Evolutionary conservation across 2,113 vertebrate species (phyloP), one percentile per base, ranked within the genome.

Genomic region (Zapornia atra): DNA sequence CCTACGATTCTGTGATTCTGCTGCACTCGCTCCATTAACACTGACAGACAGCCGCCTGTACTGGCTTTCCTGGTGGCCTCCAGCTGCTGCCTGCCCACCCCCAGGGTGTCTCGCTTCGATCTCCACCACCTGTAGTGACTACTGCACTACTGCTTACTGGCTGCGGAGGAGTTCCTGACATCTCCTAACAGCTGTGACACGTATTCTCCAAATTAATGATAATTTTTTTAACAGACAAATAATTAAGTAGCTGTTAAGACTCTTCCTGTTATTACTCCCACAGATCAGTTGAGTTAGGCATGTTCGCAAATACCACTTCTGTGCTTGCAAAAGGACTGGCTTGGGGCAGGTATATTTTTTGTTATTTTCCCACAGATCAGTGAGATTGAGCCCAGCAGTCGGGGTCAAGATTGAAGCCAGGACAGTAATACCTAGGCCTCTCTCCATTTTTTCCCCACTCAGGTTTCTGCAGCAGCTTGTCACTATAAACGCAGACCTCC

Each of bases 21-120:
- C n/a, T 12, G 48, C 3, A 33, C 38, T 81, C 18, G 1, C 24
- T 2, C 42, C 15, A 0, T 38, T 14, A 28, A 6, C 61, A 15
- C 42, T 44, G 42, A 33, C n/a, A 6, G 50, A 5, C 5, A 21
- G 9, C 42, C 2, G 12, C 3, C 19, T 12, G 13, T 18, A 9
- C 6, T 5, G 22, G 36, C 75, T 34, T 29, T 22, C 36, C 50
- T 5, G 31, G 4, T 13, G 5, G 2, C 33, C 75, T 25, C 24
- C 56, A 10, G 61, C 66, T 15, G 56, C n/a, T 40, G 61, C n/a
- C 72, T 40, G 5, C 22, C 31, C 75, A 29, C 51, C 71, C 12
- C 1, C 17, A 0, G 34, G 34, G 42, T 12, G 29, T 19, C 72
- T 56, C 3, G 0, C 61, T 0, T 0, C 2, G 8, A 16, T 25